Evolutionary conservation across 2,888 invertebrate species (phyloP).

Genomic region (Entomobrya proxima): DNA sequence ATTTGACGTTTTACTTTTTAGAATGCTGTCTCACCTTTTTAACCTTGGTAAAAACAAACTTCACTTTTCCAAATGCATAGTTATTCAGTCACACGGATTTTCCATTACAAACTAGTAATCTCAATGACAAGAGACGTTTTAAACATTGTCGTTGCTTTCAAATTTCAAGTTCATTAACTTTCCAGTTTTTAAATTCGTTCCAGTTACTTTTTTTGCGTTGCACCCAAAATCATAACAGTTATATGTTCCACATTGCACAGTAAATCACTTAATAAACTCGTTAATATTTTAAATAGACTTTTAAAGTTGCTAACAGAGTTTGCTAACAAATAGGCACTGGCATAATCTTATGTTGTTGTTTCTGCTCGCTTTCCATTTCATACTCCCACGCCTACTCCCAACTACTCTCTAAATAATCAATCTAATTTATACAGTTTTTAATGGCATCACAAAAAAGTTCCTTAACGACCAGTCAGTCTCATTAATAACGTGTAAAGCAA

Average conservation of each 20-base stretch:
- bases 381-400: neutral
- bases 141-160: too few relatives aligned
- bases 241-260: neutral
- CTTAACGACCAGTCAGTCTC: slow-evolving; percentile 32
- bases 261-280: neutral
- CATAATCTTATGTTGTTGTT: neutral
- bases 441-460: slow-evolving; percentile 29
- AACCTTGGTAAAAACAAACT: too few relatives aligned
- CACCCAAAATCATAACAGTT: neutral
- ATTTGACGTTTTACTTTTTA: too few relatives aligned
- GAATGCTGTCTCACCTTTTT: too few relatives aligned
- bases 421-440: slow-evolving; percentile 9
- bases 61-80: too few relatives aligned
- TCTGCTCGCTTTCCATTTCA: slow-evolving; percentile 23
- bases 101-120: too few relatives aligned
- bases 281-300: neutral
- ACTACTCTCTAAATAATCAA: neutral
- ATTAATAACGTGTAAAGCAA: neutral
- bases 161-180: too few relatives aligned
- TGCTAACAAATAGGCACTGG: neutral
- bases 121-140: too few relatives aligned
- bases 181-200: too few relatives aligned
- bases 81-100: too few relatives aligned
- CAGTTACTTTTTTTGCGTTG: neutral
- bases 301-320: neutral